phyloP scores from a whole-genome alignment of 2,113 vertebrate genomes.

The Accipiter cooperii region DNA sequence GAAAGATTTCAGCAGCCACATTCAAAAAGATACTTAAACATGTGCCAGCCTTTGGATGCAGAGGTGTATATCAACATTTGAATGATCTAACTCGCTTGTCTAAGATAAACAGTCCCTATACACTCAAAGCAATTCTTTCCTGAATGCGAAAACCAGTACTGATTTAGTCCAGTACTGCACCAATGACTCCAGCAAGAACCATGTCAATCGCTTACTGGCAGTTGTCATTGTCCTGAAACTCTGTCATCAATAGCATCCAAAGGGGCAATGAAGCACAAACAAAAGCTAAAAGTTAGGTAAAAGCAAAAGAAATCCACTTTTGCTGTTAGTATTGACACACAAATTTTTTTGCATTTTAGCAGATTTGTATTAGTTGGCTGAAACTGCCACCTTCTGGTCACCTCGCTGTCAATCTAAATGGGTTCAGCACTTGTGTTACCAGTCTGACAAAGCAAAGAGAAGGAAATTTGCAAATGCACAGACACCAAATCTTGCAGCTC shows the following conservation, averaged over 20 bases:
- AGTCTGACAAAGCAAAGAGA: background rate
- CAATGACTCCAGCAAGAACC: background rate
- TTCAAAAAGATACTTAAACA: background rate
- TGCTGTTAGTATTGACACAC: accelerated
- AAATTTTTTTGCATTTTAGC: accelerated
- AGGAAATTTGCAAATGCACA: background rate
- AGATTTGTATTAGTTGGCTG: background rate
- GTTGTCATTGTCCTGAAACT: background rate
- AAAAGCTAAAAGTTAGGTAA: accelerated
- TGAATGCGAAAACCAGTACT: accelerated
- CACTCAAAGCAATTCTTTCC: background rate
- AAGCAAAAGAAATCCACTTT: accelerated
- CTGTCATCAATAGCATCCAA: background rate
- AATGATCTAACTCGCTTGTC: accelerated
- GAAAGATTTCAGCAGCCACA: background rate
- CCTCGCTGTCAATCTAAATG: accelerated
- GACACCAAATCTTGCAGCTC: background rate
- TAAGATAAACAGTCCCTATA: background rate
- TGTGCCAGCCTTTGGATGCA: background rate
- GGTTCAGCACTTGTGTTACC: background rate
- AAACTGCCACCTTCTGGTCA: slow-evolving; percentile 32
- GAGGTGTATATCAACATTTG: accelerated
- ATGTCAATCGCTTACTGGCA: accelerated
- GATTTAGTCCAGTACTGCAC: too few relatives aligned
- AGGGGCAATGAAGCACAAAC: accelerated